Evolutionary conservation across 2,797 vertebrate genomes (phyloP).

Genomic region (Zalophus californianus): DNA sequence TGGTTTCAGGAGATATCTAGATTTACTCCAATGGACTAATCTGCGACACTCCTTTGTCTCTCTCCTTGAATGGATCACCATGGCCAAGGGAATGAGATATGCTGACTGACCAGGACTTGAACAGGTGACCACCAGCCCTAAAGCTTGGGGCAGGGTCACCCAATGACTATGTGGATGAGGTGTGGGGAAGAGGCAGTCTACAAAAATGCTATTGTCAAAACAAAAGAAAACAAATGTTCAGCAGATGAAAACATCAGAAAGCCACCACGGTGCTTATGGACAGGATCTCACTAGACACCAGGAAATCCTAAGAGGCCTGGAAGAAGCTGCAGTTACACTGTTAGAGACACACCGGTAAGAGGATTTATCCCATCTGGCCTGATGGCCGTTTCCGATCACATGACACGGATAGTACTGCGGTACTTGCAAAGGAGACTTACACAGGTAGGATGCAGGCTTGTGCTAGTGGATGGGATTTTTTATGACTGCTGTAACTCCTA

Average conservation of each 20-base stretch:
- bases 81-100: background rate
- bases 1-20: background rate
- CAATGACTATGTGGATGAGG: rapidly evolving
- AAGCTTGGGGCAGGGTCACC: rapidly evolving
- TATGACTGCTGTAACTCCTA: rapidly evolving
- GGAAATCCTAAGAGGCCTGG: background rate
- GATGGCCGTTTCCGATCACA: rapidly evolving
- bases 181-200: background rate
- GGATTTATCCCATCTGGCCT: background rate
- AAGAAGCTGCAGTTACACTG: background rate
- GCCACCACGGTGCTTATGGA: rapidly evolving
- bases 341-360: rapidly evolving
- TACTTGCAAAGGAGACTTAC: background rate
- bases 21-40: background rate
- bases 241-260: background rate
- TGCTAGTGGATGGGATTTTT: background rate
- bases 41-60: no score
- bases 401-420: rapidly evolving
- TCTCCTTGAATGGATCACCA: background rate
- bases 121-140: background rate
- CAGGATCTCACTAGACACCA: background rate
- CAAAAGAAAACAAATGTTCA: background rate
- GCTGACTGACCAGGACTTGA: background rate
- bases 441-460: background rate
- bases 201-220: background rate